These are phyloP conservation scores for Cottus gobio DNA, from an alignment of 2,113 vertebrate genomes.

Conservation along the genomic window DNA sequence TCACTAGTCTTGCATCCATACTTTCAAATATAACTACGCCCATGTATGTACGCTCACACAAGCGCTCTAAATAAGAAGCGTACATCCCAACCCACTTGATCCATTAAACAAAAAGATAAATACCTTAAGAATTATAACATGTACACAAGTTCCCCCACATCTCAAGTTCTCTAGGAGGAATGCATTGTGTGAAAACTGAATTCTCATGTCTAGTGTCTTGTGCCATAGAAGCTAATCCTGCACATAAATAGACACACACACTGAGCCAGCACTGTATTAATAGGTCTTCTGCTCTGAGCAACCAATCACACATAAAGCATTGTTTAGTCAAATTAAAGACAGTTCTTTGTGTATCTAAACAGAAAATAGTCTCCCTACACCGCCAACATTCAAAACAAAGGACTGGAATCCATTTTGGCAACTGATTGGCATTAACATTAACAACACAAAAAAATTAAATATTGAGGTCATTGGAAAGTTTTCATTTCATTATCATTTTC, in stretches of 20 bases:
- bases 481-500: background rate
- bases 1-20: background rate
- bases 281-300: background rate
- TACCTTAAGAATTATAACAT: background rate
- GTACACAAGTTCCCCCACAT: background rate
- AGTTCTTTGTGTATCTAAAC: background rate
- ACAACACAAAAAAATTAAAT: background rate
- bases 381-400: background rate
- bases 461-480: background rate
- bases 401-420: background rate
- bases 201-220: background rate
- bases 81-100: background rate
- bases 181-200: background rate
- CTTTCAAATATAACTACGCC: background rate
- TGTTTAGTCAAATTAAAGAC: conserved; percentile 6
- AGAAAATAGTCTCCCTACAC: background rate
- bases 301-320: background rate
- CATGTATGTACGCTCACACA: background rate
- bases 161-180: background rate
- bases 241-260: conserved; percentile 15
- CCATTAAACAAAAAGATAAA: background rate
- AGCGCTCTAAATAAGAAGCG: background rate
- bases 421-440: background rate
- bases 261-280: background rate
- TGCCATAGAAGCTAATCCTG: background rate